Base-by-base conservation (phyloP, 2,797 vertebrate genomes). In the Amblyraja radiata region DNA sequence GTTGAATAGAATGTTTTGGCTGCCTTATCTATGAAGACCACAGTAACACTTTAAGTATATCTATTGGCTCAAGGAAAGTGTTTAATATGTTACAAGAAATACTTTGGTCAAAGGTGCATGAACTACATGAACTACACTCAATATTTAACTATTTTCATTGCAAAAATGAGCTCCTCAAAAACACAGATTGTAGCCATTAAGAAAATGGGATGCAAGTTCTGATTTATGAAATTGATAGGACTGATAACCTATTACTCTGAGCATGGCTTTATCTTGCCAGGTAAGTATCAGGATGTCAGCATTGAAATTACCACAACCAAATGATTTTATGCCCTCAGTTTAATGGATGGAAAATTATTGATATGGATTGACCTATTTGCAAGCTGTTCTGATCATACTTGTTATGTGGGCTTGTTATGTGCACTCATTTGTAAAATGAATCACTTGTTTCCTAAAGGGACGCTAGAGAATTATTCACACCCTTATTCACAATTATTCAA, bases 331-430 rank as follows among this genome's bases (percentile, higher is more conserved):
- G 28, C 61, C 11, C 1, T 86, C 61, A 14, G 28, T 28, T 86
- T n/a, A 83, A 86, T 63, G 25, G 83, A 86, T 86, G 83, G 54
- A 86, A 81, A n/a, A 86, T 86, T 13, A n/a, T n/a, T 84, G 11
- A n/a, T 11, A 11, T n/a, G 61, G 46, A 84, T 61, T 84, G 81
- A 63, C 81, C 54, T 63, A 11, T 6, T 3, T 63, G 58, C 54
- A 1, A 61, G 58, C 28, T 86, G 58, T 58, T 86, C 79, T 54
- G 54, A 54, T 28, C 54, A 84, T 8, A 83, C 2, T 11, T 84
- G 25, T 63, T 25, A 54, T 54, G 46, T 65, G 65, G 11, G 65
- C 11, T 71, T 71, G 58, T 14, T 86, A 10, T 28, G 14, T 86
- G 58, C 14, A 8, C 58, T 16, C 0, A 86, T 86, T 36, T 32